Conservation (phyloP, 2,797 vertebrate genomes). For the Pangasius mekongensis region DNA sequence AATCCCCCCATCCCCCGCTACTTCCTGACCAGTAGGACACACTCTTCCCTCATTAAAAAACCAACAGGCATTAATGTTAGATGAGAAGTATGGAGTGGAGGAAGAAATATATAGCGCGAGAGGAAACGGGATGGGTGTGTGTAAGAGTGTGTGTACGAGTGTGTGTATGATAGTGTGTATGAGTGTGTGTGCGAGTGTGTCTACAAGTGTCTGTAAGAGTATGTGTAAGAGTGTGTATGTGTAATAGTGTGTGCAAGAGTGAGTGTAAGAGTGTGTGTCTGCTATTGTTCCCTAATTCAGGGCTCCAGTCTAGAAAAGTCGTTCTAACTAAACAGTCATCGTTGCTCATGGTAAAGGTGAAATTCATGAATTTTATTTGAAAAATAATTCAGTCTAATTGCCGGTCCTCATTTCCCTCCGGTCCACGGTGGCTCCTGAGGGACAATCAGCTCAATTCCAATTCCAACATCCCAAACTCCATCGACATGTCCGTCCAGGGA, state of each 20-base stretch:
- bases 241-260: not conserved
- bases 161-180: not conserved
- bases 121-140: slow-evolving; percentile 26
- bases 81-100: slow-evolving; percentile 75
- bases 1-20: slow-evolving; percentile 1
- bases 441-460: slow-evolving; percentile 64
- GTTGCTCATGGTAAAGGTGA: not conserved
- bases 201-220: not conserved
- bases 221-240: not conserved
- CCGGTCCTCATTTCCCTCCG: slow-evolving; percentile 49
- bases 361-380: slow-evolving; percentile 36
- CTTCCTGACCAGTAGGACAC: slow-evolving; percentile 68
- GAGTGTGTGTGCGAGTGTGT: not conserved
- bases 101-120: slow-evolving; percentile 59
- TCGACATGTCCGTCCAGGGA: slow-evolving; percentile 60
- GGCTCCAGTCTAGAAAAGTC: not conserved
- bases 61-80: slow-evolving; percentile 81
- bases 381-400: slow-evolving; percentile 53
- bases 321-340: not conserved
- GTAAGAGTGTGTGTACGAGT: slow-evolving; percentile 12
- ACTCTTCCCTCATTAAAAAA: slow-evolving; percentile 80
- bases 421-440: slow-evolving; percentile 47
- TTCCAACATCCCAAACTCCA: slow-evolving; percentile 58
- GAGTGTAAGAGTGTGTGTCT: not conserved
- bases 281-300: not conserved